Conservation (phyloP, 2,888 invertebrate species). For the Drosophila hamatofila region DNA sequence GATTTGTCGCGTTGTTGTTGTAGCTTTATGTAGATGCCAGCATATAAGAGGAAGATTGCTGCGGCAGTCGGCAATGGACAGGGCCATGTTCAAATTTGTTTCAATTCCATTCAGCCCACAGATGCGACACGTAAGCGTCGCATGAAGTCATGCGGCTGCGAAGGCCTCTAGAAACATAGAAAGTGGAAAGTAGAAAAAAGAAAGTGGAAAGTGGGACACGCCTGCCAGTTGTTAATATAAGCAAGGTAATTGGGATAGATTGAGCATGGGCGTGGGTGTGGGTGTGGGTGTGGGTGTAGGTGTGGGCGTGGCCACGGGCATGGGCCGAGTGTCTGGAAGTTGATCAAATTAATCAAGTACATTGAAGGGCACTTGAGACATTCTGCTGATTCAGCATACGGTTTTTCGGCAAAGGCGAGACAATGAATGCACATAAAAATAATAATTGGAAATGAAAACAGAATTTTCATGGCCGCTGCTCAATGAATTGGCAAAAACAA, state of each 20-base stretch:
- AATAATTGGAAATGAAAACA: constrained; percentile 82
- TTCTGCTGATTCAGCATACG: constrained; percentile 69
- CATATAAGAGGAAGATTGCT: constrained; percentile 16
- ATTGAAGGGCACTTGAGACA: constrained; percentile 62
- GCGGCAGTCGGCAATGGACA: constrained; percentile 45
- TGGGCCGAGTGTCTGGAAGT: constrained; percentile 44
- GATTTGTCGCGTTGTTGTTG: constrained; percentile 47
- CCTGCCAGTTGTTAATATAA: constrained; percentile 62
- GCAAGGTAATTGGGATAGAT: constrained; percentile 75
- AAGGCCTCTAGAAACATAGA: background rate
- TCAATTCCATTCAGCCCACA: constrained; percentile 63
- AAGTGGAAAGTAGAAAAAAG: background rate
- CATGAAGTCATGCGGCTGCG: constrained; percentile 74
- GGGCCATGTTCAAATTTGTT: constrained; percentile 77
- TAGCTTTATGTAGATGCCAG: constrained; percentile 64
- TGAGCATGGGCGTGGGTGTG: background rate
- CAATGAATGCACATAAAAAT: constrained; percentile 80
- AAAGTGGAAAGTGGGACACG: background rate
- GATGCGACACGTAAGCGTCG: constrained; percentile 74
- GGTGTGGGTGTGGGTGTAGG: background rate
- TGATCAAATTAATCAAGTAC: constrained; percentile 81
- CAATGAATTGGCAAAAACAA: constrained; percentile 69
- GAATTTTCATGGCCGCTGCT: constrained; percentile 65
- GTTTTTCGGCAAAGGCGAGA: constrained; percentile 51
- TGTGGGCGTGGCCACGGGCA: background rate